Evolutionary conservation across 2,797 vertebrate species (phyloP).

Genomic region (Ctenochaetus hawaiiensis): DNA sequence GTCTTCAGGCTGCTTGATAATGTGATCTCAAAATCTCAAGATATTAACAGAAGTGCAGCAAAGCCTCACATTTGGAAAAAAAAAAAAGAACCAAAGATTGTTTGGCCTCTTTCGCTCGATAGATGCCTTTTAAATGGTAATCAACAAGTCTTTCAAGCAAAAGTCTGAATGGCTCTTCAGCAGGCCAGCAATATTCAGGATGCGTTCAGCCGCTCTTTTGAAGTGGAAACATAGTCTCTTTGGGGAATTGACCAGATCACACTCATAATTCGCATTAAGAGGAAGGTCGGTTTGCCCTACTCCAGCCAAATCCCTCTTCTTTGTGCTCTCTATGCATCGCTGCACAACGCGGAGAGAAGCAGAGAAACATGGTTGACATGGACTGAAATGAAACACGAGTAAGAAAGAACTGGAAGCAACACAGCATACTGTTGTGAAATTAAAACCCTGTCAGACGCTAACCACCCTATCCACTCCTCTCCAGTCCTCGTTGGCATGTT

Average conservation of each 20-base stretch:
- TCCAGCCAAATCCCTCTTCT: slow-evolving; percentile 39
- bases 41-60: background rate
- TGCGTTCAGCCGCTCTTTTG: slow-evolving; percentile 79
- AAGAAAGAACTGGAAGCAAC: slow-evolving; percentile 2
- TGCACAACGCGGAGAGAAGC: slow-evolving; percentile 1
- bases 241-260: slow-evolving; percentile 80
- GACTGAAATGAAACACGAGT: background rate
- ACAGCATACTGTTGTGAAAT: slow-evolving; percentile 9
- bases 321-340: slow-evolving; percentile 14
- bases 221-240: slow-evolving; percentile 77
- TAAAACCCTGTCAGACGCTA: slow-evolving; percentile 27
- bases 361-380: background rate
- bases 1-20: background rate
- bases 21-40: background rate
- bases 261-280: slow-evolving; percentile 73
- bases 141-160: background rate
- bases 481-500: slow-evolving; percentile 48
- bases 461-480: slow-evolving; percentile 17
- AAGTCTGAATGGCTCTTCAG: slow-evolving; percentile 66
- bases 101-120: background rate
- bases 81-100: background rate
- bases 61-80: background rate
- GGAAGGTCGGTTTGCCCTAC: slow-evolving; percentile 74
- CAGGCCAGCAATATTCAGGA: slow-evolving; percentile 71
- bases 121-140: background rate